A percentile compares a stretch with the other conserved stretches of the same genome.
phyloP scores from a whole-genome alignment of 23 tunicate species.

The Oikopleura dioica region DNA sequence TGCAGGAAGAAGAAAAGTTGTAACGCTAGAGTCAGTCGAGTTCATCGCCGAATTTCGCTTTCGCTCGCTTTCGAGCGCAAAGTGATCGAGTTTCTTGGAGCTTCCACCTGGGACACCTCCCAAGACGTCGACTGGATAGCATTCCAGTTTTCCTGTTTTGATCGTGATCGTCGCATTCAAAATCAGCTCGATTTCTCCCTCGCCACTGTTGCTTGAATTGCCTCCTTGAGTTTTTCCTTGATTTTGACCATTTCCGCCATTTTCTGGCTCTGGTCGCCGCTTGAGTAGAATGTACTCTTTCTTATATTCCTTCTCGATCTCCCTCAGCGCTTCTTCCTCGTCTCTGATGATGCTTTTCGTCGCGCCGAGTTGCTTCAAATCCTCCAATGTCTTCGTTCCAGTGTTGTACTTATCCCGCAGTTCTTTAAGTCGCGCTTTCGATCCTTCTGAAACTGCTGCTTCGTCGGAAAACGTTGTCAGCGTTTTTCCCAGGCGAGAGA shows the following conservation, averaged over 20 bases:
- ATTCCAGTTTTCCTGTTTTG: not conserved
- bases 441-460: constrained; percentile 16
- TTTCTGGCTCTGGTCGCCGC: no score
- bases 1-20: constrained; percentile 54
- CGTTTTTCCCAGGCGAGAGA: constrained; percentile 29
- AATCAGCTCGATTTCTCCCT: not conserved
- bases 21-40: constrained; percentile 14
- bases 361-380: not conserved
- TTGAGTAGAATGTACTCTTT: not conserved
- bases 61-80: not conserved
- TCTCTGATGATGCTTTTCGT: not conserved
- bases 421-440: not conserved
- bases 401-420: not conserved
- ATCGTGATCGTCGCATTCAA: not conserved
- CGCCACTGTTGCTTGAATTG: not conserved
- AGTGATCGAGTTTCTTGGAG: no score
- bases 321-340: constrained; percentile 7
- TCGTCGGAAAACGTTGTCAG: constrained; percentile 20
- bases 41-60: constrained; percentile 4
- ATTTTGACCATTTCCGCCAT: no score
- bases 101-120: no score
- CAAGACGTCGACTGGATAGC: not conserved
- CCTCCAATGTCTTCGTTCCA: not conserved
- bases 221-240: not conserved
- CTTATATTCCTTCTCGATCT: constrained; percentile 41